Conservation (phyloP, 2,888 invertebrate species). For the Diarsia brunnea region DNA sequence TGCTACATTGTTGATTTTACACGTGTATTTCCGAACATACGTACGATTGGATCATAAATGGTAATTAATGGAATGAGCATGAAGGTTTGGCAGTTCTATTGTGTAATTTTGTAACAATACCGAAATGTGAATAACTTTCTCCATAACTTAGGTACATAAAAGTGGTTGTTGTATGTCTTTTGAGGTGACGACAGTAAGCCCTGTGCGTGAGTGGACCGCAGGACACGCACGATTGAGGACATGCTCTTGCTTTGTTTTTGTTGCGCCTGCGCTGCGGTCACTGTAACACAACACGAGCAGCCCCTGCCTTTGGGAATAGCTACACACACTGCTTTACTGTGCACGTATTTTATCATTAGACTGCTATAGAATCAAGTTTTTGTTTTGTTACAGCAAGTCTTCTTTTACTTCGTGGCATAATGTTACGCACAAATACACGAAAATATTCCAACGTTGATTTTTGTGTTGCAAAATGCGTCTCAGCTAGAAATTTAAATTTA, state of each 20-base stretch:
- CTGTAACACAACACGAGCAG: slow-evolving; percentile 84
- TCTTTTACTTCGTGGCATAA: slow-evolving; percentile 10
- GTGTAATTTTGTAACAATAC: not conserved
- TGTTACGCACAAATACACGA: slow-evolving; percentile 17
- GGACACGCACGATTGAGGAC: slow-evolving; percentile 90
- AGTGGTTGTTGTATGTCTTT: slow-evolving; percentile 25
- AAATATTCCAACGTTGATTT: not conserved
- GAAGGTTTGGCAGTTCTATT: not conserved
- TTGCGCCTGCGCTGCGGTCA: slow-evolving; percentile 85
- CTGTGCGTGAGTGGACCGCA: slow-evolving; percentile 71
- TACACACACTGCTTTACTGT: slow-evolving; percentile 48
- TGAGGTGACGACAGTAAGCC: slow-evolving; percentile 77
- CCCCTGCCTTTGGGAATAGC: slow-evolving; percentile 70
- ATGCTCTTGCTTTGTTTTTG: slow-evolving; percentile 88
- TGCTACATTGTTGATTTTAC: slow-evolving; percentile 19
- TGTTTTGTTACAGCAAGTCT: not conserved
- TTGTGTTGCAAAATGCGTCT: not conserved
- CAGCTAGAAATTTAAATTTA: not conserved
- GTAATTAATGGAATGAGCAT: not conserved
- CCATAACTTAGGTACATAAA: slow-evolving; percentile 2
- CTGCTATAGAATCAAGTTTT: slow-evolving; percentile 25
- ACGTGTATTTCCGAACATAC: slow-evolving; percentile 7
- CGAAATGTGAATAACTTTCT: slow-evolving; percentile 5
- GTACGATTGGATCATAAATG: not conserved
- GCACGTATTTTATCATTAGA: slow-evolving; percentile 39